Conservation (phyloP, 2,113 vertebrate genomes). For the Ptychochromis oligacanthus region DNA sequence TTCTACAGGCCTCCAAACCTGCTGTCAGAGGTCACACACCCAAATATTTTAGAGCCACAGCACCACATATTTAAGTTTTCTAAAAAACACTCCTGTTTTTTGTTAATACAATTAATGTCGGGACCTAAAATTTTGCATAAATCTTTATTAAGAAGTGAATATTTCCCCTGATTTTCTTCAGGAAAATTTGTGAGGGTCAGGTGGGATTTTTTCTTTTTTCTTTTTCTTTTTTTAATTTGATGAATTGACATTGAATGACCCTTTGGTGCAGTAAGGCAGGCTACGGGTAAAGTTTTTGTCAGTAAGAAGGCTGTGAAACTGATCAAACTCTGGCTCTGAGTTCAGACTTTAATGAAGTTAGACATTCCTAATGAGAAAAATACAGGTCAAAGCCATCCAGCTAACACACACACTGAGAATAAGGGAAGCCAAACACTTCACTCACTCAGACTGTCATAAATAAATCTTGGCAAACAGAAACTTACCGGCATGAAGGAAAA, state of each 20-base stretch:
- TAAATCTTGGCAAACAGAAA: accelerated
- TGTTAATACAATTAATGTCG: no score
- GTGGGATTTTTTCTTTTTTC: neutral
- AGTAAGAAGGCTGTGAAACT: no score
- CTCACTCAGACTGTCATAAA: neutral
- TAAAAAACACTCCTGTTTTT: no score
- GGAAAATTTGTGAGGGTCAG: neutral
- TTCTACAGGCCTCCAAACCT: neutral
- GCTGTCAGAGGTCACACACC: no score
- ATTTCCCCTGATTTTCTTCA: no score
- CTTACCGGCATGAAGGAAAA: neutral
- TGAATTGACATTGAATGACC: neutral
- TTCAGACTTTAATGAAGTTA: no score
- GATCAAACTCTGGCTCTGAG: no score
- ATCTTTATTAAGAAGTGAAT: no score
- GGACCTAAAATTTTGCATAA: accelerated
- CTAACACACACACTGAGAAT: neutral
- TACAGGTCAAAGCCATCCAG: no score
- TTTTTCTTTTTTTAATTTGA: neutral
- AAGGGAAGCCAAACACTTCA: no score
- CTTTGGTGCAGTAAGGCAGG: neutral
- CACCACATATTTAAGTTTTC: neutral
- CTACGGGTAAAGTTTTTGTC: neutral
- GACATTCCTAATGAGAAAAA: neutral
- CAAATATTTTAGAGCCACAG: neutral